These are phyloP conservation scores for Netelia fuscicornis DNA, from an alignment of 2,888 invertebrate species.

Conservation along the genomic window DNA sequence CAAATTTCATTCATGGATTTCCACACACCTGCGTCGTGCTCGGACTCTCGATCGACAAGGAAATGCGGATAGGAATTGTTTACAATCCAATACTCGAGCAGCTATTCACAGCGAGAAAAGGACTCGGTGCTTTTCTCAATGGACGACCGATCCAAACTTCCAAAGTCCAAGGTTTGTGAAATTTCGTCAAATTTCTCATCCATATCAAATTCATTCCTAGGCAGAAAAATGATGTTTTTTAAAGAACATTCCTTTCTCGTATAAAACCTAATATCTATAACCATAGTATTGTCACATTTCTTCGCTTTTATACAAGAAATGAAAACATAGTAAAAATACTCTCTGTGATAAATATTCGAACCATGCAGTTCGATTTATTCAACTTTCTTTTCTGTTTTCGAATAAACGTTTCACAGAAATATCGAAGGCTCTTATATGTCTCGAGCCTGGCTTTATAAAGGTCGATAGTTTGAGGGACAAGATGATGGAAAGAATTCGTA, in stretches of 20 bases:
- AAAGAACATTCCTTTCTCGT: neutral
- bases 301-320: too few relatives aligned
- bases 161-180: constrained; percentile 85
- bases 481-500: constrained; percentile 78
- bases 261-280: too few relatives aligned
- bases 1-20: constrained; percentile 92
- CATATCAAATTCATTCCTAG: constrained; percentile 17
- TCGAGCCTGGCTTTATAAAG: constrained; percentile 81
- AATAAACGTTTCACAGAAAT: constrained; percentile 75
- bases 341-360: too few relatives aligned
- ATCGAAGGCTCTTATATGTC: constrained; percentile 80
- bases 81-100: constrained; percentile 91
- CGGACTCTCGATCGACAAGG: constrained; percentile 87
- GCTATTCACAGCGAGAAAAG: constrained; percentile 90
- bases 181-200: neutral
- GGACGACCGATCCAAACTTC: constrained; percentile 88
- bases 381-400: neutral
- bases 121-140: constrained; percentile 92
- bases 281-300: too few relatives aligned
- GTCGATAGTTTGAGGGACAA: constrained; percentile 78
- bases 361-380: too few relatives aligned
- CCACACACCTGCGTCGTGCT: constrained; percentile 91
- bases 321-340: too few relatives aligned
- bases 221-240: constrained; percentile 33
- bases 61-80: constrained; percentile 90